Conservation (phyloP, 2,888 invertebrate genomes). For the Polyommatus icarus region DNA sequence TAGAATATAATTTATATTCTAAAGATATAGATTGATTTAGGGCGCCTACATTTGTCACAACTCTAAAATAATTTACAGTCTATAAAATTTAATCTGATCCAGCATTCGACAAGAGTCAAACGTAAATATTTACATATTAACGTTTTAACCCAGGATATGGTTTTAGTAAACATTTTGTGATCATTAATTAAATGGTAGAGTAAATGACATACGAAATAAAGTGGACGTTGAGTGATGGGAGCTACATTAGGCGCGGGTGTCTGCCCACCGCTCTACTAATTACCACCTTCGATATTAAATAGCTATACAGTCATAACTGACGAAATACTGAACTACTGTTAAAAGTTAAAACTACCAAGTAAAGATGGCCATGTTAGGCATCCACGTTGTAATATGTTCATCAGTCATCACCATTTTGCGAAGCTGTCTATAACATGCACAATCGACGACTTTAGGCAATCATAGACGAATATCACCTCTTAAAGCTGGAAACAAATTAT, state of each 20-base stretch:
- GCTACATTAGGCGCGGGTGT: neutral
- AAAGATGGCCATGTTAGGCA: too few relatives aligned
- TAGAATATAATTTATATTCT: neutral
- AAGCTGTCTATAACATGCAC: too few relatives aligned
- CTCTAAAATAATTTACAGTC: neutral
- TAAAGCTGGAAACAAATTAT: too few relatives aligned
- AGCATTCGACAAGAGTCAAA: neutral
- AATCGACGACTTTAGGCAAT: too few relatives aligned
- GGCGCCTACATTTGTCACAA: neutral
- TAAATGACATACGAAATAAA: slow-evolving; percentile 15
- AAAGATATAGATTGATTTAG: neutral
- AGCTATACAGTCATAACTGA: neutral
- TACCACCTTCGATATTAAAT: neutral
- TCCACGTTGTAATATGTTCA: too few relatives aligned
- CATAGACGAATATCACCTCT: too few relatives aligned
- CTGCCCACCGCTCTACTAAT: neutral
- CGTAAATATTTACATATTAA: neutral
- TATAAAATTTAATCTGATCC: neutral
- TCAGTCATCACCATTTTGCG: too few relatives aligned
- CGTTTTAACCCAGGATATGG: neutral
- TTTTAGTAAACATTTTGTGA: neutral
- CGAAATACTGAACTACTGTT: neutral
- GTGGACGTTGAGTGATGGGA: neutral
- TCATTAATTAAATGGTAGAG: neutral
- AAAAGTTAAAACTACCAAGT: neutral